Conservation (phyloP, 2,888 invertebrate species). For the Hartigia nigra region DNA sequence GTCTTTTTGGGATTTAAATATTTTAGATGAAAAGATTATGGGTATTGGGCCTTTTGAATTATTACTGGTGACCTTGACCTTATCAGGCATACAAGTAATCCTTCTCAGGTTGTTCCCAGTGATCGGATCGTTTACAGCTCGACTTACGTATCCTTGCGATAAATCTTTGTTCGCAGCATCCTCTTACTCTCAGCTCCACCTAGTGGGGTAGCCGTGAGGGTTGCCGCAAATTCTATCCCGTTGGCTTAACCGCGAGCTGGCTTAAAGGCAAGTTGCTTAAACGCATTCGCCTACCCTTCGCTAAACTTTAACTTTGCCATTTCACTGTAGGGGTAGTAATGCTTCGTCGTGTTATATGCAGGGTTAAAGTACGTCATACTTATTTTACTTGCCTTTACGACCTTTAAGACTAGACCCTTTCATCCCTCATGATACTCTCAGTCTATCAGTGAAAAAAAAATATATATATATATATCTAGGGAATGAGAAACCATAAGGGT, state of each 20-base stretch:
- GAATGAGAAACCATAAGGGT: not conserved
- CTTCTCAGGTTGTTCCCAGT: not conserved
- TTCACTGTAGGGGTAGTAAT: not conserved
- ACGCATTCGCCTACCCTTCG: not conserved
- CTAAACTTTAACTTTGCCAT: not conserved
- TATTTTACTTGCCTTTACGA: not conserved
- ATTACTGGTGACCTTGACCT: not conserved
- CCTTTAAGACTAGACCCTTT: not conserved
- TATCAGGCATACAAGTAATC: not conserved
- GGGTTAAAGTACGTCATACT: not conserved
- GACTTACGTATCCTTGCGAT: not conserved
- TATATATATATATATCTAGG: too few relatives aligned
- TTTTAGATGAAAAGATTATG: not conserved
- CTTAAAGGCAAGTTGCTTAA: not conserved
- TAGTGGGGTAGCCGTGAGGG: not conserved
- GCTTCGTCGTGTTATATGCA: not conserved
- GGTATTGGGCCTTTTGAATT: not conserved
- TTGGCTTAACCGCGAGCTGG: constrained; percentile 1
- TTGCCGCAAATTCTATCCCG: not conserved
- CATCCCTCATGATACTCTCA: not conserved
- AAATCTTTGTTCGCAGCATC: not conserved
- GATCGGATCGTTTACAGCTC: not conserved
- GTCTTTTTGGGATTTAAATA: not conserved
- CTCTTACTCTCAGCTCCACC: not conserved
- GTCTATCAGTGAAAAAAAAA: not conserved